Conservation (phyloP, 1,140 invertebrate species). For the Drosophila tsacasi region DNA sequence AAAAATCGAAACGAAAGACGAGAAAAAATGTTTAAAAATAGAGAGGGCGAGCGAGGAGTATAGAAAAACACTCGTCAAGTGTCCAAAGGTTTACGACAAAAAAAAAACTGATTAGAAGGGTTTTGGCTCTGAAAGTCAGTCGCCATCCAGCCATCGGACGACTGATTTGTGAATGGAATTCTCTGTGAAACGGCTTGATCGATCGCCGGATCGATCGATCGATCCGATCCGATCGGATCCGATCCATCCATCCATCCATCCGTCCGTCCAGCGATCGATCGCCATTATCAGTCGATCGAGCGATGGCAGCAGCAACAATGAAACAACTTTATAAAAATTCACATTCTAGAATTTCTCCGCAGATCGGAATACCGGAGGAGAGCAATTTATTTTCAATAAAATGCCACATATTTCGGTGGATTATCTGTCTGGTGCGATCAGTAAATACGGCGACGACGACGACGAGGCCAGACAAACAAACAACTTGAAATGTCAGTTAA, state of each 20-base stretch:
- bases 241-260: slow-evolving; percentile 4
- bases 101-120: slow-evolving; percentile 65
- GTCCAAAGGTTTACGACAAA: slow-evolving; percentile 49
- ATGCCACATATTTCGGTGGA: slow-evolving; percentile 26
- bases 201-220: slow-evolving; percentile 27
- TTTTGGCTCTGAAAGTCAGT: slow-evolving; percentile 43
- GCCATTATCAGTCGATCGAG: slow-evolving; percentile 49
- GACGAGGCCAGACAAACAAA: slow-evolving; percentile 60
- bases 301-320: slow-evolving; percentile 58
- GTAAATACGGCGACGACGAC: slow-evolving; percentile 25
- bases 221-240: slow-evolving; percentile 1
- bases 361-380: slow-evolving; percentile 23
- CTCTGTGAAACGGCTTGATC: slow-evolving; percentile 38
- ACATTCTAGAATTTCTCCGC: slow-evolving; percentile 45
- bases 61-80: slow-evolving; percentile 42
- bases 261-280: slow-evolving; percentile 8
- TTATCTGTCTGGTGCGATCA: slow-evolving; percentile 50
- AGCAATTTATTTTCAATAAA: slow-evolving; percentile 56
- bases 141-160: slow-evolving; percentile 30
- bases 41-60: slow-evolving; percentile 10
- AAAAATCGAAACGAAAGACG: slow-evolving; percentile 1
- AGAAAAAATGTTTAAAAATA: slow-evolving; percentile 43
- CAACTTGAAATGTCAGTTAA: slow-evolving; percentile 66
- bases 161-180: slow-evolving; percentile 80
- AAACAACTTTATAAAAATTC: slow-evolving; percentile 52